These are phyloP conservation scores for Ectropis grisescens DNA, from an alignment of 1,140 invertebrate genomes.

Conservation along the genomic window DNA sequence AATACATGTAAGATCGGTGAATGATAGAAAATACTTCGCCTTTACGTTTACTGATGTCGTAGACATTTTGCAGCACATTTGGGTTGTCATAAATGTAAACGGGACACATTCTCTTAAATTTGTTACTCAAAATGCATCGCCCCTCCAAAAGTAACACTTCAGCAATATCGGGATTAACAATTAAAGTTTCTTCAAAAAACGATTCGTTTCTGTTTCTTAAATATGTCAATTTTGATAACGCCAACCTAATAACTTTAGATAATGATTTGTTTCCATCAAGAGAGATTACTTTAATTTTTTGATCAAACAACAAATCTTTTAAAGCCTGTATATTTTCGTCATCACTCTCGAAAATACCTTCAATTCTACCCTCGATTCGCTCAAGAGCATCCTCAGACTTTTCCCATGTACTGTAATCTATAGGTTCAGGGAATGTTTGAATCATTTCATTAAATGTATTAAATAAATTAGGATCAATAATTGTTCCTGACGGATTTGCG, in stretches of 20 bases:
- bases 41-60: slow-evolving; percentile 44
- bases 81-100: slow-evolving; percentile 67
- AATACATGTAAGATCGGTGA: slow-evolving; percentile 72
- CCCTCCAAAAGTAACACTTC: slow-evolving; percentile 67
- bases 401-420: slow-evolving; percentile 58
- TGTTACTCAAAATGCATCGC: slow-evolving; percentile 72
- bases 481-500: slow-evolving; percentile 32
- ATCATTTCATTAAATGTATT: slow-evolving; percentile 39
- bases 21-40: slow-evolving; percentile 65
- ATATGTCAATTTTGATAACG: slow-evolving; percentile 33
- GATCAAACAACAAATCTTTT: slow-evolving; percentile 38
- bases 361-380: slow-evolving; percentile 52
- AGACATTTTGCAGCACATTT: slow-evolving; percentile 59
- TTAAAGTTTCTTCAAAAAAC: slow-evolving; percentile 68
- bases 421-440: slow-evolving; percentile 52
- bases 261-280: slow-evolving; percentile 43
- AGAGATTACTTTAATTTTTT: slow-evolving; percentile 57
- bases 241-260: slow-evolving; percentile 38
- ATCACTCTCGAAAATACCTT: slow-evolving; percentile 51
- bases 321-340: slow-evolving; percentile 44
- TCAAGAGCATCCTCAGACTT: slow-evolving; percentile 48
- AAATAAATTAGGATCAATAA: slow-evolving; percentile 37
- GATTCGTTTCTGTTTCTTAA: slow-evolving; percentile 59
- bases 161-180: slow-evolving; percentile 65
- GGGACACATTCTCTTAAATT: slow-evolving; percentile 72